Evolutionary conservation across 2,797 vertebrate species (phyloP).

Genomic region (Setipinna tenuifilis): DNA sequence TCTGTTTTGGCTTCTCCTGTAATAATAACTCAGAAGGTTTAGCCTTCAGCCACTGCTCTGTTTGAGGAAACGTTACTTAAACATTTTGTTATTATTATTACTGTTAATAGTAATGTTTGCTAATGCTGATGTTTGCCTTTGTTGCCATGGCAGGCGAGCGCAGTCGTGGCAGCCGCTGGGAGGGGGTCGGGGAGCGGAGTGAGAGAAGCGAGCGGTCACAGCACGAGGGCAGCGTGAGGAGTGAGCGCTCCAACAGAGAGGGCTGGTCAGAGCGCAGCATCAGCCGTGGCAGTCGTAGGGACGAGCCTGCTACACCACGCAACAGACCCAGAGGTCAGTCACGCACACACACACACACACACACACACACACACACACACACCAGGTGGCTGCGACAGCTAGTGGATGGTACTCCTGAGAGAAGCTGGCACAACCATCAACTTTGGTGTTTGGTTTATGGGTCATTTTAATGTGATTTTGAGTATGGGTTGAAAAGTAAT

Average conservation of each 20-base stretch:
- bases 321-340: conserved; percentile 86
- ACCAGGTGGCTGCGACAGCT: background rate
- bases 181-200: background rate
- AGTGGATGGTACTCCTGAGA: no score
- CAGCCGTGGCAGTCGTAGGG: conserved; percentile 78
- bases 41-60: background rate
- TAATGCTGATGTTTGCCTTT: background rate
- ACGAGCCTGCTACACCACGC: conserved; percentile 86
- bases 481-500: no score
- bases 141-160: conserved; percentile 64
- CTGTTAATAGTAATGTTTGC: no score
- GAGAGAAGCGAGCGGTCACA: background rate
- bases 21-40: no score
- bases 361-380: background rate
- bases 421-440: no score
- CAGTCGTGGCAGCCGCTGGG: conserved; percentile 65
- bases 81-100: no score
- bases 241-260: conserved; percentile 79
- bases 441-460: no score
- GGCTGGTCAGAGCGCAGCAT: conserved; percentile 84
- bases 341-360: background rate
- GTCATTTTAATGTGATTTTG: no score
- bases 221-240: conserved; percentile 60
- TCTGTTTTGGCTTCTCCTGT: background rate
- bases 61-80: background rate